phyloP scores from a whole-genome alignment of 2,888 invertebrate species.

The Habrosyne pyritoides region DNA sequence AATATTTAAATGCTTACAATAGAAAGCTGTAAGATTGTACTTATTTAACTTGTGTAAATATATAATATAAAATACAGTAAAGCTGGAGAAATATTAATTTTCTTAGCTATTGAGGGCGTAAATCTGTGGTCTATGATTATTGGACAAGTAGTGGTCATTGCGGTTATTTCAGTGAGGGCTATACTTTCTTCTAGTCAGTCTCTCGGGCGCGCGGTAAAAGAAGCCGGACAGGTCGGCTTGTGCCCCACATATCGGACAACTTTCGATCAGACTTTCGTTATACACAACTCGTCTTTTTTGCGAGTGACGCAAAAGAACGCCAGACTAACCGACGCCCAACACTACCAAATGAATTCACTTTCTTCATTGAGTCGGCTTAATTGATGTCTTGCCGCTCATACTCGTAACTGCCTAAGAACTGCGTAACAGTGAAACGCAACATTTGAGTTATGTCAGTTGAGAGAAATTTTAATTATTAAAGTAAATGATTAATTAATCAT shows the following conservation, averaged over 20 bases:
- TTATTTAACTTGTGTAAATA: no score
- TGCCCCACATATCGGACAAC: conserved; percentile 80
- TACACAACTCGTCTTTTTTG: conserved; percentile 65
- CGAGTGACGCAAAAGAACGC: conserved; percentile 54
- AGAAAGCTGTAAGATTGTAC: no score
- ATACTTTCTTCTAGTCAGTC: conserved; percentile 61
- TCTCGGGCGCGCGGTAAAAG: conserved; percentile 37
- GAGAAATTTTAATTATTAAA: not conserved
- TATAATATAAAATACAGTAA: no score
- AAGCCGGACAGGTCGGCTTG: conserved; percentile 65
- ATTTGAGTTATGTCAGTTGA: not conserved
- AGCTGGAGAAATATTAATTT: no score
- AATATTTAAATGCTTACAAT: not conserved
- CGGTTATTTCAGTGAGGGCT: conserved; percentile 21
- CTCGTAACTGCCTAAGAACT: conserved; percentile 2
- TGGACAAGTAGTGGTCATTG: not conserved
- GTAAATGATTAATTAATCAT: not conserved
- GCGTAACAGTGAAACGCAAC: conserved; percentile 8
- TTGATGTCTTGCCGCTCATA: conserved; percentile 11
- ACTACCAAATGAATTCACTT: conserved; percentile 61
- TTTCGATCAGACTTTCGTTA: conserved; percentile 82
- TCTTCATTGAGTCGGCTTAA: conserved; percentile 40
- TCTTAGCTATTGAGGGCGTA: not conserved
- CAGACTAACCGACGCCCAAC: conserved; percentile 66
- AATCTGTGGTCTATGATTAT: not conserved